A percentile compares a stretch with the other conserved stretches of the same genome.
phyloP scores from a whole-genome alignment of 2,797 vertebrate genomes.

The Saxicola maurus region DNA sequence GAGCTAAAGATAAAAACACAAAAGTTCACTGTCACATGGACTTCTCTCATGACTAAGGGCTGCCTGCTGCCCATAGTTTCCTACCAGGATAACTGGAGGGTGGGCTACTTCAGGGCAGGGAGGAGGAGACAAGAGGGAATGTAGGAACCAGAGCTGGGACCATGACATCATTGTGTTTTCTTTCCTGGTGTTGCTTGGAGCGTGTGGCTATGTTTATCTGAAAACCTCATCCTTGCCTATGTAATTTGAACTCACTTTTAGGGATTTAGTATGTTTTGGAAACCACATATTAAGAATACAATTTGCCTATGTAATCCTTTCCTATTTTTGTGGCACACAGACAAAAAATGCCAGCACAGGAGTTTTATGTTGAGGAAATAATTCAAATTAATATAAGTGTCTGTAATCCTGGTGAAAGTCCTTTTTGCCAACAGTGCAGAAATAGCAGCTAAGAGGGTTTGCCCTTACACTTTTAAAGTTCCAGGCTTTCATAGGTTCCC shows the following conservation, averaged over 20 bases:
- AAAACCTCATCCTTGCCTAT: neutral
- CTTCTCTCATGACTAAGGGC: neutral
- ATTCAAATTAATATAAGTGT: neutral
- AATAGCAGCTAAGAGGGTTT: neutral
- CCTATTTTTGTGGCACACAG: neutral
- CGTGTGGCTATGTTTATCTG: slow-evolving; percentile 35
- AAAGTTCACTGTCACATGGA: neutral
- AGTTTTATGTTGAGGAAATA: neutral
- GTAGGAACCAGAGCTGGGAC: neutral
- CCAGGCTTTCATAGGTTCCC: neutral
- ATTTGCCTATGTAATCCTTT: neutral
- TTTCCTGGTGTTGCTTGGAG: slow-evolving; percentile 2
- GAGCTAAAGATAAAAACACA: neutral
- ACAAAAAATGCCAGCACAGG: neutral
- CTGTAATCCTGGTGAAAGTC: neutral
- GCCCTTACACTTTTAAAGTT: neutral
- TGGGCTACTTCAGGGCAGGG: neutral
- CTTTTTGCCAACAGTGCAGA: neutral
- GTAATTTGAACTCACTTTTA: slow-evolving; percentile 33
- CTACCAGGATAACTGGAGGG: neutral
- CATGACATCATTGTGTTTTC: slow-evolving; percentile 25
- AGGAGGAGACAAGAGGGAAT: neutral
- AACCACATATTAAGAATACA: neutral
- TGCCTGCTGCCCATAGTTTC: neutral
- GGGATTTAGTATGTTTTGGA: slow-evolving; percentile 12